Base-by-base conservation (phyloP, 1,140 invertebrate species). In the Uloborus diversus region DNA sequence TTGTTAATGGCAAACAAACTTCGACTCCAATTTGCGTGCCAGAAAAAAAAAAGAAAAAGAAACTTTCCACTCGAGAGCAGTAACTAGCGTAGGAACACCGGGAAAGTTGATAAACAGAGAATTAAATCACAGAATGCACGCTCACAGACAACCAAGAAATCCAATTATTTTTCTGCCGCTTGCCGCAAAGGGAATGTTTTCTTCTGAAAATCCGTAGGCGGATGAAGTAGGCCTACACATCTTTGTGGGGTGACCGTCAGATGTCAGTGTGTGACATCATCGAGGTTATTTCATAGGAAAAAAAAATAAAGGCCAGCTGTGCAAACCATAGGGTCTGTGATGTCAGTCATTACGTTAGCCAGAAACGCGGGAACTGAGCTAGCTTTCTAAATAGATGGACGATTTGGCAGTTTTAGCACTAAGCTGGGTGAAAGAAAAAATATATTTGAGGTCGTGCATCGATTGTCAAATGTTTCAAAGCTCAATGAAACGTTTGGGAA, bases 201-300 rank as follows among this genome's bases (percentile, higher is more conserved):
- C 17, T 20, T 30, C 17, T 23, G 28, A 28, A 13, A 70, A 70
- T 42, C 32, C 69, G 56, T 61, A 47, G 53, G 69, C 53, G 56
- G 27, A 53, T 14, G 5, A 37, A 13, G 61, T 20, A 64, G 30
- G 35, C 56, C 53, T 59, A 71, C n/a, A n/a, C 69, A 73, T 73
- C 23, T 73, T 59, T 59, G 3, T n/a, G 32, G 33, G 33, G 56
- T 37, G 56, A 37, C 30, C 37, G 27, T 73, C 53, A 61, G 32
- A 73, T 73, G 69, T 73, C 56, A 61, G 69, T 73, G 69, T 33
- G 53, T 73, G 69, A 73, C 69, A 73, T 32, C 32, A 51, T 23
- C n/a, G 30, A n/a, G 68, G 49, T 20, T 33, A 56, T 33, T 70
- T 70, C 49, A 4, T 14, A 20, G 35, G 35, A 42, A 73, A 51